phyloP scores from a whole-genome alignment of 2,113 vertebrate genomes.

The Noctilio leporinus region DNA sequence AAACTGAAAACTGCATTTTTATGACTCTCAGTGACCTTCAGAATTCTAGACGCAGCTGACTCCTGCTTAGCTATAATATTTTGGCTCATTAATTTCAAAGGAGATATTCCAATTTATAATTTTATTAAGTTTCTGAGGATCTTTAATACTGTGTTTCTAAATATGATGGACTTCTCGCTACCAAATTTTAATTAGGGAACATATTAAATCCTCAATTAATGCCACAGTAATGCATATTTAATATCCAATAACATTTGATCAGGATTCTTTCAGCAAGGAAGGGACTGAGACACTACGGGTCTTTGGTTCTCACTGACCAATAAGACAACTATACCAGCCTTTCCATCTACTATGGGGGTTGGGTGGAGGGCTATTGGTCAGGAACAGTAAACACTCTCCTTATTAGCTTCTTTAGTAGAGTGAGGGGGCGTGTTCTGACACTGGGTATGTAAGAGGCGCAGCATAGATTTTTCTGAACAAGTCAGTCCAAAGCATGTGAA shows the following conservation, averaged over 20 bases:
- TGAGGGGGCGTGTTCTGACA: not conserved
- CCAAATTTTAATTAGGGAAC: conserved; percentile 57
- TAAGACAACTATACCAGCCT: not conserved
- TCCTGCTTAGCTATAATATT: conserved; percentile 79
- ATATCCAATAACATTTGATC: conserved; percentile 69
- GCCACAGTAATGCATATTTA: conserved; percentile 53
- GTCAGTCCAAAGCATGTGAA: not conserved
- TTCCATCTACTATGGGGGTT: not conserved
- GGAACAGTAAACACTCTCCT: not conserved
- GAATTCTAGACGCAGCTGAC: conserved; percentile 71
- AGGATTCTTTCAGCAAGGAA: conserved; percentile 55
- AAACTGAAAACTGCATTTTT: conserved; percentile 77
- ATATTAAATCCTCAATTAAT: conserved; percentile 67
- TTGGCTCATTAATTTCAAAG: conserved; percentile 82
- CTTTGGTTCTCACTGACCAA: not conserved
- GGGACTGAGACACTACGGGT: not conserved
- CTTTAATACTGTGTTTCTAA: conserved; percentile 77
- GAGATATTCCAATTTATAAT: conserved; percentile 78
- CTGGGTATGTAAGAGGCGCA: not conserved
- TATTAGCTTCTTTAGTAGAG: not conserved
- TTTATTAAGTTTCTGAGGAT: conserved; percentile 81
- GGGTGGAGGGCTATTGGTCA: no score
- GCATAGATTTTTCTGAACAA: not conserved
- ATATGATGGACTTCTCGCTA: conserved; percentile 65
- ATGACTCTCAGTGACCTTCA: conserved; percentile 80